phyloP scores from a whole-genome alignment of 2,888 invertebrate species.

The Plagodis pulveraria region DNA sequence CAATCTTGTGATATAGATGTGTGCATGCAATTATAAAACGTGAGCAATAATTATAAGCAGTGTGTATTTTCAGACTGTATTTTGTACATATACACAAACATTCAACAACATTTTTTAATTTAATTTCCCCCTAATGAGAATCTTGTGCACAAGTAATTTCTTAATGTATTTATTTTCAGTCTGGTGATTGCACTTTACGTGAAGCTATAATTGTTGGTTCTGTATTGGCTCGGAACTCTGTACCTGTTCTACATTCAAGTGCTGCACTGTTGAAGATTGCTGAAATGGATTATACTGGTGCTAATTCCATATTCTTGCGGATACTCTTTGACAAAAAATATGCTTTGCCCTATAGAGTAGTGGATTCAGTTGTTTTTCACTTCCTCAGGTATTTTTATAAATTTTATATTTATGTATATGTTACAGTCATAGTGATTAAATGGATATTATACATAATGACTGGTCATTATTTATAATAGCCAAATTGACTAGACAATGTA shows the following conservation, averaged over 20 bases:
- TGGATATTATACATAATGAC: no score
- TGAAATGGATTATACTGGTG: slow-evolving; percentile 98
- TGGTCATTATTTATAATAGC: no score
- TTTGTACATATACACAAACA: no score
- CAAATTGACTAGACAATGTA: no score
- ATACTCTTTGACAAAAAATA: slow-evolving; percentile 99
- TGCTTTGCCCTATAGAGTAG: slow-evolving; percentile 96
- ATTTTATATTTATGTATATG: not conserved
- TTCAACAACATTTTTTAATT: no score
- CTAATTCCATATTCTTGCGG: slow-evolving; percentile 97
- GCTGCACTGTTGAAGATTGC: slow-evolving; percentile 98
- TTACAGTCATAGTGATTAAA: no score
- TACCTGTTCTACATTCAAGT: slow-evolving; percentile 97
- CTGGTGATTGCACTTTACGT: slow-evolving; percentile 96
- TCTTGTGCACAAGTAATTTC: not conserved
- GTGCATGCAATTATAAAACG: no score
- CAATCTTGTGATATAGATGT: no score
- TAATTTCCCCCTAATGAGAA: no score
- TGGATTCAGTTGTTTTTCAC: slow-evolving; percentile 97
- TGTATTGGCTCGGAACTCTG: slow-evolving; percentile 94
- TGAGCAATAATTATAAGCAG: no score
- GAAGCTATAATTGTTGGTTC: slow-evolving; percentile 98
- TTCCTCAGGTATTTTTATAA: slow-evolving; percentile 89
- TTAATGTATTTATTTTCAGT: slow-evolving; percentile 69
- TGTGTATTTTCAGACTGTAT: no score